Evolutionary conservation across 2,113 vertebrate genomes (phyloP), one percentile per base, ranked within the genome.

Genomic region (Alligator mississippiensis): DNA sequence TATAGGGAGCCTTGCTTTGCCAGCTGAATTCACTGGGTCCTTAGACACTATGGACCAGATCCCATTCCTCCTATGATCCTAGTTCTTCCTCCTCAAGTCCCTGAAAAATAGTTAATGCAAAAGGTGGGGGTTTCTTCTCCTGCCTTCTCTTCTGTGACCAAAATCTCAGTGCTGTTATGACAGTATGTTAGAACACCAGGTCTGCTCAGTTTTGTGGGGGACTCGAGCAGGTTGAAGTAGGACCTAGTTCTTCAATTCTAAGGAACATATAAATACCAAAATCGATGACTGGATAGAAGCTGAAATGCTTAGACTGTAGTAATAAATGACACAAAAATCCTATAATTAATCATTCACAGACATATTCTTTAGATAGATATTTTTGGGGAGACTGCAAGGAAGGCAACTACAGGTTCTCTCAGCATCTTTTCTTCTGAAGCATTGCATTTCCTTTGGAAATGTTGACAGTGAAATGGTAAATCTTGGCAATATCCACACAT

Each of bases 371-470:
- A 94, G 90, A 63, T 3, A 93, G 92, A 87, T 87, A 89, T 93
- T 85, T 85, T 92, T 9, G 79, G 84, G 68, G 57, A 11, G 61
- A 88, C 82, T 57, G 80, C 66, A 17, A 87, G 82, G 22, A 89
- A 87, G 89, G 93, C 89, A 92, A 95, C 96, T 57, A 89, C 60
- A 89, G 95, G 94, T 90, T 95, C 90, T 60, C 63, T 85, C 82
- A 47, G 47, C 47, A 47, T 47, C 9, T 47, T 47, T 47, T 47
- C 7, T 47, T 47, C 47, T 47, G 47, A 47, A 47, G 47, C 47
- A 47, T 47, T 1, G 27, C 58, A 84, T 85, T 96, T 93, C 68
- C 90, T 88, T 83, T 16, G 3, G 68, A 77, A 77, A 0, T 60
- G 9, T 0, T 0, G 84, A 17, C 28, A 82, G 47, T 47, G 47